Evolutionary conservation across 2,113 vertebrate species (phyloP).

Genomic region (Puntigrus tetrazona): DNA sequence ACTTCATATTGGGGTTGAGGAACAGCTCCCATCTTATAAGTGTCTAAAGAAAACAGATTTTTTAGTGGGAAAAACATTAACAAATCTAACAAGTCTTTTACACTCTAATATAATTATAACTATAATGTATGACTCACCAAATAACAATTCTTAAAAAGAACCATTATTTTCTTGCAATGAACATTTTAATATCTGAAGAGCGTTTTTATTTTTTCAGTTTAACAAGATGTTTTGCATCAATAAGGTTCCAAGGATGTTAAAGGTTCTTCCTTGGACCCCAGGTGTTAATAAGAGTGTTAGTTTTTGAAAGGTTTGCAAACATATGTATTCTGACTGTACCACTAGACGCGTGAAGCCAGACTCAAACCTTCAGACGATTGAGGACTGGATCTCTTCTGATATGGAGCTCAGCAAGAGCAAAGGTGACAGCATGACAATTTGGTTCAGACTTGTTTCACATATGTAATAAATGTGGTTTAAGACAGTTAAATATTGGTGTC

Average conservation of each 20-base stretch:
- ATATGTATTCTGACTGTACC: not conserved
- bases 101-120: no score
- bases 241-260: not conserved
- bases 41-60: not conserved
- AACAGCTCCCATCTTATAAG: not conserved
- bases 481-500: not conserved
- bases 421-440: conserved; percentile 56
- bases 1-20: not conserved
- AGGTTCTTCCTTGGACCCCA: not conserved
- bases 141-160: not conserved
- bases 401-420: conserved; percentile 66
- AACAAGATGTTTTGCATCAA: not conserved
- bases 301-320: not conserved
- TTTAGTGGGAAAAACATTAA: no score
- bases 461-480: not conserved
- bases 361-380: conserved; percentile 53
- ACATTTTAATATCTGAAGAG: not conserved
- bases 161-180: not conserved
- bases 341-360: conserved; percentile 32
- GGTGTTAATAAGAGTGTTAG: not conserved
- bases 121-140: not conserved
- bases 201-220: not conserved
- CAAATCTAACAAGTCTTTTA: no score
- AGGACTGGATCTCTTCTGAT: conserved; percentile 77
- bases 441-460: not conserved